Conservation (phyloP, 2,888 invertebrate genomes). For the Lepidocyrtinus sp. region DNA sequence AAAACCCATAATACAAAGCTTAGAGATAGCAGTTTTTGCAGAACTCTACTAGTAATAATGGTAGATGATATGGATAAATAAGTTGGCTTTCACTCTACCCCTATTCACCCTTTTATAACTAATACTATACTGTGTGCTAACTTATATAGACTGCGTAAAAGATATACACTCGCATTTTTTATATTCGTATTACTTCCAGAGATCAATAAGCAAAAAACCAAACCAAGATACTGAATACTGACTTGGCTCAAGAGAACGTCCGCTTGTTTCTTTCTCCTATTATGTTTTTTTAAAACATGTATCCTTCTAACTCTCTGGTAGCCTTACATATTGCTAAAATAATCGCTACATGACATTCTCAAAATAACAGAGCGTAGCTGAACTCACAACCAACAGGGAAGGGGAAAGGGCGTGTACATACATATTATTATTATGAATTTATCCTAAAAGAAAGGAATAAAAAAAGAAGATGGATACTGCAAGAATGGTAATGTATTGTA, state of each 20-base stretch:
- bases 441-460: constrained; percentile 24
- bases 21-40: not conserved
- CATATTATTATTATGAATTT: constrained; percentile 47
- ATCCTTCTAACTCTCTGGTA: not conserved
- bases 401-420: constrained; percentile 50
- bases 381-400: constrained; percentile 10
- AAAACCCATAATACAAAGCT: constrained; percentile 9
- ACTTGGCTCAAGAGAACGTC: constrained; percentile 19
- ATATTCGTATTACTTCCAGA: constrained; percentile 20
- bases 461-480: constrained; percentile 43
- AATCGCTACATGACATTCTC: constrained; percentile 36
- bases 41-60: not conserved
- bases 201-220: constrained; percentile 54
- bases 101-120: not conserved
- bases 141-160: not conserved
- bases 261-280: constrained; percentile 9
- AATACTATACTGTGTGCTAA: not conserved
- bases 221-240: constrained; percentile 19
- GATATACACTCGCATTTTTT: too few relatives aligned
- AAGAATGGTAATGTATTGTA: constrained; percentile 34
- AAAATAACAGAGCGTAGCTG: not conserved
- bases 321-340: constrained; percentile 21
- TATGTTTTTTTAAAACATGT: constrained; percentile 10
- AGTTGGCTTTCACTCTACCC: not conserved
- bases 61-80: not conserved